Conservation (phyloP, 2,888 invertebrate genomes). For the Amblyteles armatorius region DNA sequence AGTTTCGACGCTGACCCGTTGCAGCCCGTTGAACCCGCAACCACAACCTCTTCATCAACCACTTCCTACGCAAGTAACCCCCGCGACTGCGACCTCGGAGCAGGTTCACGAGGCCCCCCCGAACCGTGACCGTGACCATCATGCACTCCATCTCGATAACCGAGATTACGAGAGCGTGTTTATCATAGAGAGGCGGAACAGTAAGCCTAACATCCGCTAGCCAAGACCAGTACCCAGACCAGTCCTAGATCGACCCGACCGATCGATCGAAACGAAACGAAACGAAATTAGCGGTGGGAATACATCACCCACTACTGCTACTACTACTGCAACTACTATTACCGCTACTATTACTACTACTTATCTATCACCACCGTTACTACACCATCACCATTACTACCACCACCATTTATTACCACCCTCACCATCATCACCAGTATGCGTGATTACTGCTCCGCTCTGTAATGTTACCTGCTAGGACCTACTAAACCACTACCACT, state of each 20-base stretch:
- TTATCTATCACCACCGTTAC: slow-evolving; percentile 73
- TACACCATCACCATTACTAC: slow-evolving; percentile 67
- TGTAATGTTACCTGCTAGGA: slow-evolving; percentile 82
- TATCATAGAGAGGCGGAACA: slow-evolving; percentile 87
- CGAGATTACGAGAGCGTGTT: slow-evolving; percentile 91
- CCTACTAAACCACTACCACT: slow-evolving; percentile 78
- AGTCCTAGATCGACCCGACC: slow-evolving; percentile 67
- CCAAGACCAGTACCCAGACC: slow-evolving; percentile 72
- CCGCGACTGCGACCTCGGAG: slow-evolving; percentile 84
- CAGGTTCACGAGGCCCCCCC: slow-evolving; percentile 84
- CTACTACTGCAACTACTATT: slow-evolving; percentile 71
- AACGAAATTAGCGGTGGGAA: slow-evolving; percentile 65
- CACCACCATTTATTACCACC: slow-evolving; percentile 48
- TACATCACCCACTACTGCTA: slow-evolving; percentile 65
- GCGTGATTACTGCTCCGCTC: slow-evolving; percentile 69
- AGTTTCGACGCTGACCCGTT: slow-evolving; percentile 85
- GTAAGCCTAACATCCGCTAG: slow-evolving; percentile 85
- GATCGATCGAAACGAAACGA: slow-evolving; percentile 63
- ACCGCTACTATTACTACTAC: slow-evolving; percentile 71
- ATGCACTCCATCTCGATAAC: slow-evolving; percentile 85
- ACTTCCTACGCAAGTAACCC: slow-evolving; percentile 85
- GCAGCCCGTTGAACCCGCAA: slow-evolving; percentile 85
- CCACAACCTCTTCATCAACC: slow-evolving; percentile 82
- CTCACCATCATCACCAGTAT: slow-evolving; percentile 62
- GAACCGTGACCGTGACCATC: slow-evolving; percentile 84